phyloP scores from a whole-genome alignment of 2,888 invertebrate species.

The Chloroclysta siterata region DNA sequence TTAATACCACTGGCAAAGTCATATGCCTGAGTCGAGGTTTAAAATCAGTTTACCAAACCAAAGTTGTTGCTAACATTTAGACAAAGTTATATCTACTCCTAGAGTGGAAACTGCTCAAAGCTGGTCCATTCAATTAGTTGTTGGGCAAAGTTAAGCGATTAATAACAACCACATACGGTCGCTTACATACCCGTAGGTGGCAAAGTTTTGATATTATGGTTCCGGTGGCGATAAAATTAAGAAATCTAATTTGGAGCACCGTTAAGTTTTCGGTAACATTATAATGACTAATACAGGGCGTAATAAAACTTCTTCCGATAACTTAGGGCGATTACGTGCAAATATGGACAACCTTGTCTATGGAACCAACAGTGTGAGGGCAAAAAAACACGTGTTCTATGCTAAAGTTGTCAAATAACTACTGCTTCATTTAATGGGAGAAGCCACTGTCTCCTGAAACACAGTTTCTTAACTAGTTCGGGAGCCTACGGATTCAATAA shows the following conservation, averaged over 20 bases:
- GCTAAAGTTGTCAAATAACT: too few relatives aligned
- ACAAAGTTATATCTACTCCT: not conserved
- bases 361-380: too few relatives aligned
- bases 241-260: not conserved
- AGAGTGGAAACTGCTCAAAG: not conserved
- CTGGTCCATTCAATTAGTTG: conserved; percentile 7
- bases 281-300: not conserved
- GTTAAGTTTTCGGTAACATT: not conserved
- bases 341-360: too few relatives aligned
- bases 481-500: too few relatives aligned
- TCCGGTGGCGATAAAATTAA: not conserved
- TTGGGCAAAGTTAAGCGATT: not conserved
- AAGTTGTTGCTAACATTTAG: not conserved
- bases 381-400: too few relatives aligned
- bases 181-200: not conserved
- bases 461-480: too few relatives aligned
- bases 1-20: too few relatives aligned
- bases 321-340: too few relatives aligned
- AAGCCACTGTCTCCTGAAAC: too few relatives aligned
- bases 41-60: not conserved
- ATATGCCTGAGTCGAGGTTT: not conserved
- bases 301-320: too few relatives aligned
- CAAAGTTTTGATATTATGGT: conserved; percentile 4
- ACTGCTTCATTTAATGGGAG: too few relatives aligned
- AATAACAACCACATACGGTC: not conserved